Percentiles rank a stretch among this genome's conserved stretches.
Evolutionary conservation across 92 coral and sea anemone species (phyloP).

Genomic region (Zoanthus solanderi): DNA sequence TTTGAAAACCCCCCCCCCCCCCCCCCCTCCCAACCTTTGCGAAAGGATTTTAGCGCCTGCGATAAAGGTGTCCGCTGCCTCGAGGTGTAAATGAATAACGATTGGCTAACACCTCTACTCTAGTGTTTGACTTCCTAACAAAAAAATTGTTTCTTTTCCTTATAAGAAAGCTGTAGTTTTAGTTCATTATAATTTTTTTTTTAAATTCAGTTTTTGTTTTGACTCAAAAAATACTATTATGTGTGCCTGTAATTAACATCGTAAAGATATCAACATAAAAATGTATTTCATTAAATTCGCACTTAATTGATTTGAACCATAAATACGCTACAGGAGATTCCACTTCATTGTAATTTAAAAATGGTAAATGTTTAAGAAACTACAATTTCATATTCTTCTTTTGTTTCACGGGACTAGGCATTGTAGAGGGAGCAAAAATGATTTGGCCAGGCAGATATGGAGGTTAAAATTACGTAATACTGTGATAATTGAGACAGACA

Average conservation of each 20-base stretch:
- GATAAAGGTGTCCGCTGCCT: not conserved
- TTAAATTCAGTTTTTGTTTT: slow-evolving; percentile 28
- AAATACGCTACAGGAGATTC: too few relatives aligned
- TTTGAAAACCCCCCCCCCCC: too few relatives aligned
- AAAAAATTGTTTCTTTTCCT: not conserved
- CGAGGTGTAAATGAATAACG: slow-evolving; percentile 50
- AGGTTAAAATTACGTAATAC: too few relatives aligned
- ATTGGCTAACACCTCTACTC: not conserved
- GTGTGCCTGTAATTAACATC: slow-evolving; percentile 21
- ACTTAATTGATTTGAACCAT: too few relatives aligned
- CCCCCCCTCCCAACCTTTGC: too few relatives aligned
- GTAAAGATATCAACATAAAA: not conserved
- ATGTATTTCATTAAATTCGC: too few relatives aligned
- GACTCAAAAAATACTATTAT: not conserved
- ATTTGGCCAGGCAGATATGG: too few relatives aligned
- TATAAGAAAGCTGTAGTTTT: slow-evolving; percentile 27
- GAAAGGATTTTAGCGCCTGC: not conserved
- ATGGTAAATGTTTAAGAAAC: too few relatives aligned
- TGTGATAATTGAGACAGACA: too few relatives aligned
- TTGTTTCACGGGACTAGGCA: too few relatives aligned
- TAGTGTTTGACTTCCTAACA: not conserved
- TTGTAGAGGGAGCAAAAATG: too few relatives aligned
- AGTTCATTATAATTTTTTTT: slow-evolving; percentile 32
- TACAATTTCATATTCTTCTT: too few relatives aligned
- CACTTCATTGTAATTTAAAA: not conserved